A percentile compares a stretch with the other conserved stretches of the same genome.
Conservation (phyloP, 2,888 invertebrate species). For the Lasius platythorax region DNA sequence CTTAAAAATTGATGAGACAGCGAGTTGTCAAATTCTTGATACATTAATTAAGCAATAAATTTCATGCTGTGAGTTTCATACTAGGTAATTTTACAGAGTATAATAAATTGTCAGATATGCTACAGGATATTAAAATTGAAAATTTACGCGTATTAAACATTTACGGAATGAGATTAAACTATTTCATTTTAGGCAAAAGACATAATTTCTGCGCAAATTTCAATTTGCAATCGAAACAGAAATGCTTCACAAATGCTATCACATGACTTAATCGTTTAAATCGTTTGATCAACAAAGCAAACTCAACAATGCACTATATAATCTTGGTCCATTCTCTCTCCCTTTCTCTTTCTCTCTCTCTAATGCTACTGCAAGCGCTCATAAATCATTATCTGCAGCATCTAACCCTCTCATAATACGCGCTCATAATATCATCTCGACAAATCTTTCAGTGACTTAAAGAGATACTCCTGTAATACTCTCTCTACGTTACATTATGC, state of each 20-base stretch:
- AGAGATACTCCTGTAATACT: neutral
- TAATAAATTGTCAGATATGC: neutral
- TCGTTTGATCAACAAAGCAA: slow-evolving; percentile 40
- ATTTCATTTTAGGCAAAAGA: neutral
- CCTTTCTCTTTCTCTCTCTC: too few species aligned
- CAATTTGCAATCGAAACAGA: neutral
- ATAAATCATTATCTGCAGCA: slow-evolving; percentile 45
- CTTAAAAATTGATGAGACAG: neutral
- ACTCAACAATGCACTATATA: slow-evolving; percentile 4
- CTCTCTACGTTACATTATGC: neutral
- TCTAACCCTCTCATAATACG: neutral
- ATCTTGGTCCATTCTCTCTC: slow-evolving; percentile 7
- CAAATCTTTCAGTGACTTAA: neutral
- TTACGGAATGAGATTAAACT: slow-evolving; percentile 1
- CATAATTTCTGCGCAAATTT: slow-evolving; percentile 11
- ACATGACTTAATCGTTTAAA: slow-evolving; percentile 15
- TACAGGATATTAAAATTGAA: neutral
- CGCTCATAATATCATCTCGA: neutral
- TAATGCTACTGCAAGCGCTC: neutral
- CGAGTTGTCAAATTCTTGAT: slow-evolving; percentile 2
- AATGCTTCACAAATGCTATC: neutral
- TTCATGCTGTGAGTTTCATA: neutral
- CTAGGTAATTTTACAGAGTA: neutral
- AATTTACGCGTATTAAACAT: neutral
- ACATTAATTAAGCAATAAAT: neutral